Conservation (phyloP, 2,888 invertebrate genomes). For the Noctua pronuba region DNA sequence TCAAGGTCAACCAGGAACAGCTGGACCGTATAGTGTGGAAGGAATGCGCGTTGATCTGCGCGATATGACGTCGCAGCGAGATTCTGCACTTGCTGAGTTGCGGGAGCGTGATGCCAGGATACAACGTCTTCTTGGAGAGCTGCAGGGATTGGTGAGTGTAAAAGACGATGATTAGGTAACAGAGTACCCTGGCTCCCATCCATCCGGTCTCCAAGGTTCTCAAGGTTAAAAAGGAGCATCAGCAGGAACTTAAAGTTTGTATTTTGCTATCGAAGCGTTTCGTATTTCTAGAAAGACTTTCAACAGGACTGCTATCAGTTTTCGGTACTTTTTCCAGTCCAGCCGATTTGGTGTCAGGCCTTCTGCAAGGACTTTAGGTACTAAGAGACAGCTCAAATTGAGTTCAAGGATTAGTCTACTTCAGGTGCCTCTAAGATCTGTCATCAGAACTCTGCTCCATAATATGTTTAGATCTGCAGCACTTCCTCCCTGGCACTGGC, state of each 20-base stretch:
- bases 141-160: constrained; percentile 91
- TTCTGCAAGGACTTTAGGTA: no score
- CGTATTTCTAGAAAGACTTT: no score
- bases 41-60: constrained; percentile 83
- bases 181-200: neutral
- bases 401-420: neutral
- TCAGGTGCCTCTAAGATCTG: neutral
- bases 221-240: neutral
- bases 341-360: no score
- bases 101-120: constrained; percentile 91
- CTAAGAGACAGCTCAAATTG: neutral
- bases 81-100: constrained; percentile 80
- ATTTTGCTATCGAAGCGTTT: no score
- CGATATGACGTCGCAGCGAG: constrained; percentile 82
- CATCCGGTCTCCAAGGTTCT: neutral
- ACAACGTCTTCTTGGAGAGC: constrained; percentile 92
- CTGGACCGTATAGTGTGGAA: constrained; percentile 74
- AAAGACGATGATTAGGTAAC: neutral
- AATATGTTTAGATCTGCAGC: neutral
- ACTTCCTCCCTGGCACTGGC: neutral
- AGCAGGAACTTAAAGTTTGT: no score
- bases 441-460: neutral
- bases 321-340: no score
- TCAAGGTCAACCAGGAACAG: constrained; percentile 24
- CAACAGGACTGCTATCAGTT: no score